phyloP scores from a whole-genome alignment of 2,797 vertebrate species.

The Poeciliopsis presidionis region DNA sequence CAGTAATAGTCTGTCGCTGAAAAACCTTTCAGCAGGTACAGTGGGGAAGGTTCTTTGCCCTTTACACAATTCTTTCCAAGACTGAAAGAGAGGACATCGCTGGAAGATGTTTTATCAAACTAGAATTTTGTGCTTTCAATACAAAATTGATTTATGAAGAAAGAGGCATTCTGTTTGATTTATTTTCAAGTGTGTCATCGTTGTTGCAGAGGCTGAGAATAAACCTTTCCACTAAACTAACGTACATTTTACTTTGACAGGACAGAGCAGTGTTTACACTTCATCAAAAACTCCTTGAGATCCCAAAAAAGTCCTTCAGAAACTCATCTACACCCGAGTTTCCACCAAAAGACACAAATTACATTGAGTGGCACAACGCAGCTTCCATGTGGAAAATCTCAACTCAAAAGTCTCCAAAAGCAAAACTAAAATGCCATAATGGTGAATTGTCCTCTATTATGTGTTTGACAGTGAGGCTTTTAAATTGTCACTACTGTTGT shows the following conservation, averaged over 20 bases:
- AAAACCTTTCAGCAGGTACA: conserved; percentile 18
- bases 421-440: conserved; percentile 15
- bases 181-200: conserved; percentile 34
- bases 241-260: conserved; percentile 22
- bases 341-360: conserved; percentile 23
- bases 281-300: conserved; percentile 11
- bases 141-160: conserved; percentile 6
- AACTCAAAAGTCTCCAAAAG: background rate
- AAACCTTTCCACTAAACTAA: conserved; percentile 18
- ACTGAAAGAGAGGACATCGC: conserved; percentile 28
- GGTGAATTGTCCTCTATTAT: conserved; percentile 22
- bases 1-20: conserved; percentile 38
- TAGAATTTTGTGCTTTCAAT: conserved; percentile 34
- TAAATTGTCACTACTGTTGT: conserved; percentile 9
- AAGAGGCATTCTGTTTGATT: conserved; percentile 19
- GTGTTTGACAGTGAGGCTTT: conserved; percentile 27
- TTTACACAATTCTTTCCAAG: conserved; percentile 42
- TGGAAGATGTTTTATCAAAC: background rate
- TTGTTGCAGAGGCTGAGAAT: conserved; percentile 24
- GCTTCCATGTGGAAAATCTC: conserved; percentile 17
- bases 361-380: conserved; percentile 6
- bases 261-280: conserved; percentile 23
- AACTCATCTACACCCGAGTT: background rate
- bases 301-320: conserved; percentile 8
- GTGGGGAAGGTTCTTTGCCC: conserved; percentile 26